These are phyloP conservation scores for Omphaloscelis lunosa DNA, from an alignment of 2,888 invertebrate genomes.

Conservation along the genomic window DNA sequence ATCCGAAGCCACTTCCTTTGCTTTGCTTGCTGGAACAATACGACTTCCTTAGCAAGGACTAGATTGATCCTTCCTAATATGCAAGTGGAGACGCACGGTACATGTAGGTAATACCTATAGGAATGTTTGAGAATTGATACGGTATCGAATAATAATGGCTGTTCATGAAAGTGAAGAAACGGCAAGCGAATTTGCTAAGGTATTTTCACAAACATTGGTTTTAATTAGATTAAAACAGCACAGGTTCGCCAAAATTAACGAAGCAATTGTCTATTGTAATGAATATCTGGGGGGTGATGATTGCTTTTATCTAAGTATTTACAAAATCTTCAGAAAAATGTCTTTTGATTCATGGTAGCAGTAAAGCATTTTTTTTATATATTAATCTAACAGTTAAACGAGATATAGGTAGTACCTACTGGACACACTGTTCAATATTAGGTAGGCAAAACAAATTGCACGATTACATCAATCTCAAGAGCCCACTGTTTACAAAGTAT, in stretches of 20 bases:
- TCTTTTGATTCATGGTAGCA: not conserved
- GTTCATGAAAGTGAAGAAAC: not conserved
- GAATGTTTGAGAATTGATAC: not conserved
- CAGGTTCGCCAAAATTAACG: not conserved
- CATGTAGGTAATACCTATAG: too few species aligned
- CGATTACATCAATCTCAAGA: slow-evolving; percentile 41
- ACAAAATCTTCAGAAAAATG: not conserved
- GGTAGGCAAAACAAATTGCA: slow-evolving; percentile 32
- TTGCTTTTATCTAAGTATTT: not conserved
- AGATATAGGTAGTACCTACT: not conserved
- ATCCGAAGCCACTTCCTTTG: slow-evolving; percentile 29
- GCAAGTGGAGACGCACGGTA: not conserved
- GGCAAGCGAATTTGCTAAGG: not conserved
- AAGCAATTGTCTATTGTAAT: not conserved
- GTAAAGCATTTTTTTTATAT: not conserved
- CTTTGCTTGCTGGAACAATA: slow-evolving; percentile 30
- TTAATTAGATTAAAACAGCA: not conserved
- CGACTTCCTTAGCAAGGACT: slow-evolving; percentile 17
- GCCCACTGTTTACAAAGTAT: slow-evolving; percentile 52
- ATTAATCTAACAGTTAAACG: not conserved
- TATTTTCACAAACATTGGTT: not conserved
- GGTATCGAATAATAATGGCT: not conserved
- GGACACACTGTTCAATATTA: not conserved
- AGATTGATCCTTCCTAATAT: slow-evolving; percentile 5
- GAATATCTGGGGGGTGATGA: not conserved